Conservation (phyloP, 2,888 invertebrate genomes). For the Leistus spinibarbis region DNA sequence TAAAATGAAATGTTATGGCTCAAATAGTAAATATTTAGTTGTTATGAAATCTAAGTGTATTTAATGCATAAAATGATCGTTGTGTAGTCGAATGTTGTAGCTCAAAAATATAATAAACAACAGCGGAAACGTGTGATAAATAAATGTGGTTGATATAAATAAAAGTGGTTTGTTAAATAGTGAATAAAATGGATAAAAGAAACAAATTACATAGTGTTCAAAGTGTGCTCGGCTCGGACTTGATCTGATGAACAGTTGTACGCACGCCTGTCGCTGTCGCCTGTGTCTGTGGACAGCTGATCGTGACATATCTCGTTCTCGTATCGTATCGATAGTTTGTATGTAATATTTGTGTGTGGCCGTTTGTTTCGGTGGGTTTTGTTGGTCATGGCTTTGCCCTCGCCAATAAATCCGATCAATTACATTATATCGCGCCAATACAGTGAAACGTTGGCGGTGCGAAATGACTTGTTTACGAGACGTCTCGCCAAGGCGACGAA, state of each 20-base stretch:
- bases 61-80: too few species aligned
- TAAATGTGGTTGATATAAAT: neutral
- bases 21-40: too few species aligned
- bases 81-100: too few species aligned
- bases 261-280: too few species aligned
- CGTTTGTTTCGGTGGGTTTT: constrained; percentile 33
- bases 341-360: constrained; percentile 29
- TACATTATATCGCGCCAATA: constrained; percentile 68
- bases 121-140: too few species aligned
- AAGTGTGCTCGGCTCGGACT: neutral
- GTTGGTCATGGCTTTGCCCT: constrained; percentile 57
- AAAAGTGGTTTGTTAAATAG: neutral
- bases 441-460: constrained; percentile 63
- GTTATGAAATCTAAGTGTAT: too few species aligned
- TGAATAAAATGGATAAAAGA: neutral
- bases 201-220: neutral
- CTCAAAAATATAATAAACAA: too few species aligned
- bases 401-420: constrained; percentile 63
- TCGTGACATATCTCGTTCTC: constrained; percentile 49
- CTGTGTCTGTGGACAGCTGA: constrained; percentile 53
- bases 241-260: constrained; percentile 42
- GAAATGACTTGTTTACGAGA: constrained; percentile 64
- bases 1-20: too few species aligned
- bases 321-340: constrained; percentile 26
- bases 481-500: constrained; percentile 73